Percentiles rank a stretch among this genome's conserved stretches.
These are phyloP conservation scores for Chlorodrepanis virens DNA, from an alignment of 2,113 vertebrate genomes.

Conservation along the genomic window DNA sequence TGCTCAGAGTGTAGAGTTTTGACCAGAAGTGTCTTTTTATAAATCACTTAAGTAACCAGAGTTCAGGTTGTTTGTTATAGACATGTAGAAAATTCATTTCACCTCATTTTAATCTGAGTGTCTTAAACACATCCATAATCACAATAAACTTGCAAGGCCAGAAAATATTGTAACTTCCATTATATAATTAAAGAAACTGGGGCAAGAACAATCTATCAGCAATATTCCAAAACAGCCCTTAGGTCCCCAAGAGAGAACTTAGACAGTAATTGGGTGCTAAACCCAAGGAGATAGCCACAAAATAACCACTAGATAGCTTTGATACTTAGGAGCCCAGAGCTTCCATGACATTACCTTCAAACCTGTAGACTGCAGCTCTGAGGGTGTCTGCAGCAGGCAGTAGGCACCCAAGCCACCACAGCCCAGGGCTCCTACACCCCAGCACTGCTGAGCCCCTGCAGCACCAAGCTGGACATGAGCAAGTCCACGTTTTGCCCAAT, in stretches of 20 bases:
- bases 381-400: neutral
- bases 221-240: neutral
- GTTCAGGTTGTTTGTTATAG: neutral
- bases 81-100: neutral
- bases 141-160: neutral
- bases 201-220: neutral
- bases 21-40: neutral
- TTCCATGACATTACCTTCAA: neutral
- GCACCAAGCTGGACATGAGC: rapidly evolving
- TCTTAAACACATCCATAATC: neutral
- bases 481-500: neutral
- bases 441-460: neutral
- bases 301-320: neutral
- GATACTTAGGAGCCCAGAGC: neutral
- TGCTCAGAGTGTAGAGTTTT: neutral
- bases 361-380: rapidly evolving
- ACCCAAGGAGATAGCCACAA: neutral
- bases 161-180: neutral
- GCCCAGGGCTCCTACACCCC: neutral
- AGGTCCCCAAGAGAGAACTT: neutral
- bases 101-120: neutral
- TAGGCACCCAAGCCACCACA: neutral
- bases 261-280: neutral
- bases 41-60: neutral
- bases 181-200: neutral